Evolutionary conservation across 2,888 invertebrate genomes (phyloP).

Genomic region (Conomelus anceps): DNA sequence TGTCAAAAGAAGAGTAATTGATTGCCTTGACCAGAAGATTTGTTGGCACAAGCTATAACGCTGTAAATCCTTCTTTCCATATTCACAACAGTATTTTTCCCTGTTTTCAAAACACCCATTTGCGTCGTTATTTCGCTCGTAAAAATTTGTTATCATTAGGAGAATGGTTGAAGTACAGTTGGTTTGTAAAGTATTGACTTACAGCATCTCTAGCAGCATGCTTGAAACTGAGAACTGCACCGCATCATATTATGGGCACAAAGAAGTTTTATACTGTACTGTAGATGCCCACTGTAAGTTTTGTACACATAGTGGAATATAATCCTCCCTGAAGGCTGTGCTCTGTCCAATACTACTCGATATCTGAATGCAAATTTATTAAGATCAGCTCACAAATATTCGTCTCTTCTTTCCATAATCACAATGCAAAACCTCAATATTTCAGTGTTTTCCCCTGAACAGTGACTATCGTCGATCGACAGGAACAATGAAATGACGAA

Average conservation of each 20-base stretch:
- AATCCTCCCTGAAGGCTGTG: background rate
- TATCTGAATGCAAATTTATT: background rate
- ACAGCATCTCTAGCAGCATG: background rate
- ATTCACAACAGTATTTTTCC: too few relatives aligned
- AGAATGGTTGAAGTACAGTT: background rate
- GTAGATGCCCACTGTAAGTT: background rate
- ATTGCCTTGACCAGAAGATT: too few relatives aligned
- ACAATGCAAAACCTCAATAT: background rate
- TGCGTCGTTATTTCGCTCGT: background rate
- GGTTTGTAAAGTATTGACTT: background rate
- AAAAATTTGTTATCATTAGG: background rate
- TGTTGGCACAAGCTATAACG: too few relatives aligned
- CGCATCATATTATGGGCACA: too few relatives aligned
- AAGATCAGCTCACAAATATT: background rate
- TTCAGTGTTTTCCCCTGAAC: background rate
- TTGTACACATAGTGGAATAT: background rate
- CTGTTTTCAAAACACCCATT: background rate
- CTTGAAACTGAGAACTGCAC: background rate
- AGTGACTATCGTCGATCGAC: background rate
- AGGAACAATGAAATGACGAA: background rate
- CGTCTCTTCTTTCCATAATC: background rate
- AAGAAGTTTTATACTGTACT: background rate
- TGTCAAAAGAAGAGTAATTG: too few relatives aligned
- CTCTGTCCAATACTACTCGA: background rate
- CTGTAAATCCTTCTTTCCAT: too few relatives aligned